Conservation (phyloP, 2,888 invertebrate genomes). For the Drosophila maculinotata region DNA sequence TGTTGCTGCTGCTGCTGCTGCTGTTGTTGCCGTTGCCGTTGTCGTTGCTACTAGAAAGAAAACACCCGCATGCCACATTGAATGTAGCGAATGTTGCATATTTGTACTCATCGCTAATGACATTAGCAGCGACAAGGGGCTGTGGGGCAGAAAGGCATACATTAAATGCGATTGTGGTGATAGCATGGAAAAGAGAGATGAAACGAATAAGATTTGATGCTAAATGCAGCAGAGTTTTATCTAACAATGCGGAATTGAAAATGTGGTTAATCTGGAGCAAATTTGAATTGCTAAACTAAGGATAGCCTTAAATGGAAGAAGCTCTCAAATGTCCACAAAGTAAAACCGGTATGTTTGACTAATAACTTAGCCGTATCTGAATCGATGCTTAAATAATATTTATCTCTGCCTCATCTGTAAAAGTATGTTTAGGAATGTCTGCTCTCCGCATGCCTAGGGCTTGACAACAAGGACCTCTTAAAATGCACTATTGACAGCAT, state of each 20-base stretch:
- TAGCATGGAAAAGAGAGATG: conserved; percentile 2
- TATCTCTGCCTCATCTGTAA: neutral
- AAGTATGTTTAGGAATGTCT: neutral
- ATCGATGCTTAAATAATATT: neutral
- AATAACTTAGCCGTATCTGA: no score
- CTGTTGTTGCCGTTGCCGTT: conserved; percentile 20
- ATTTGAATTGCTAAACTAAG: conserved; percentile 11
- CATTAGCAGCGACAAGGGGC: conserved; percentile 33
- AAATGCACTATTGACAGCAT: conserved; percentile 24
- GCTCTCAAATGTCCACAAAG: no score
- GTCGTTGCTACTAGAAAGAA: conserved; percentile 26
- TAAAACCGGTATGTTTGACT: no score
- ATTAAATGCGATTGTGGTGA: conserved; percentile 12
- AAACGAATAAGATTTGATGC: neutral
- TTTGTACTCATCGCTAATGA: conserved; percentile 69
- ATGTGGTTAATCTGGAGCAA: neutral
- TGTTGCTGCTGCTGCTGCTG: conserved; percentile 29
- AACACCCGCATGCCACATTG: conserved; percentile 67
- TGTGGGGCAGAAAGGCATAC: neutral
- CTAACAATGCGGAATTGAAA: neutral
- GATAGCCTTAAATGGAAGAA: neutral
- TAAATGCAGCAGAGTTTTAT: neutral
- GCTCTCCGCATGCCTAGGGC: neutral
- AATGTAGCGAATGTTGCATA: conserved; percentile 61
- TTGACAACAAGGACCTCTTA: neutral